Conservation (phyloP, 2,888 invertebrate genomes). For the Caenorhabditis sp. region DNA sequence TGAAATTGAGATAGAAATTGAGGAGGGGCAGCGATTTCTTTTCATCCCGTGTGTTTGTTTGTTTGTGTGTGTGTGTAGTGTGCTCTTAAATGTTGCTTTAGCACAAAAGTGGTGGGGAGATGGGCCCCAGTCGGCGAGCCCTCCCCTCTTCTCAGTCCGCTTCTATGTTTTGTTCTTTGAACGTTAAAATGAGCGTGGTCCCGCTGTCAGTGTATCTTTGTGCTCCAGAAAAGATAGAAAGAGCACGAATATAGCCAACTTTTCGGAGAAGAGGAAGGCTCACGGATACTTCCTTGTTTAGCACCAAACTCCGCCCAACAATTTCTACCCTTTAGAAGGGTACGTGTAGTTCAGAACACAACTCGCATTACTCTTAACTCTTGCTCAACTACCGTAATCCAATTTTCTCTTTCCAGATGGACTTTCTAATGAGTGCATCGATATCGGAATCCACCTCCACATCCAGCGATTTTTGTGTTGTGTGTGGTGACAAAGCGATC, state of each 20-base stretch:
- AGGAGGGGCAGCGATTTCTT: slow-evolving; percentile 30
- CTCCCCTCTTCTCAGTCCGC: slow-evolving; percentile 13
- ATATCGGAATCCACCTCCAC: slow-evolving; percentile 58
- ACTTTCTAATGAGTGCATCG: slow-evolving; percentile 56
- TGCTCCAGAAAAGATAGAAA: slow-evolving; percentile 13
- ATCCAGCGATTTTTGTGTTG: slow-evolving; percentile 73
- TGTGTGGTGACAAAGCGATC: slow-evolving; percentile 78
- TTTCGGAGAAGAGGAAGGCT: slow-evolving; percentile 21
- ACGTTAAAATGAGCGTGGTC: slow-evolving; percentile 41
- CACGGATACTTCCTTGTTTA: slow-evolving; percentile 58
- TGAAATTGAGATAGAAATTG: too few species aligned
- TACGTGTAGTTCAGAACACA: slow-evolving; percentile 26
- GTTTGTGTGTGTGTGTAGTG: slow-evolving; percentile 48
- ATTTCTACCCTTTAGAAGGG: slow-evolving; percentile 33
- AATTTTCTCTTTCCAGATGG: slow-evolving; percentile 48
- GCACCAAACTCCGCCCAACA: slow-evolving; percentile 48
- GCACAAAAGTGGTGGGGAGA: not conserved
- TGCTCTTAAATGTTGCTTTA: slow-evolving; percentile 28
- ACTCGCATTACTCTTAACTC: not conserved
- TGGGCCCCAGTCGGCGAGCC: not conserved
- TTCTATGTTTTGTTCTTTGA: slow-evolving; percentile 48
- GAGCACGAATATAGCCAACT: slow-evolving; percentile 46
- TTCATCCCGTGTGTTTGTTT: not conserved
- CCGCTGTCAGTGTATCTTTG: slow-evolving; percentile 23
- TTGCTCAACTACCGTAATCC: not conserved